Percentiles rank a stretch among this genome's conserved stretches.
Evolutionary conservation across 2,113 vertebrate species (phyloP).

Genomic region (Pandion haliaetus): DNA sequence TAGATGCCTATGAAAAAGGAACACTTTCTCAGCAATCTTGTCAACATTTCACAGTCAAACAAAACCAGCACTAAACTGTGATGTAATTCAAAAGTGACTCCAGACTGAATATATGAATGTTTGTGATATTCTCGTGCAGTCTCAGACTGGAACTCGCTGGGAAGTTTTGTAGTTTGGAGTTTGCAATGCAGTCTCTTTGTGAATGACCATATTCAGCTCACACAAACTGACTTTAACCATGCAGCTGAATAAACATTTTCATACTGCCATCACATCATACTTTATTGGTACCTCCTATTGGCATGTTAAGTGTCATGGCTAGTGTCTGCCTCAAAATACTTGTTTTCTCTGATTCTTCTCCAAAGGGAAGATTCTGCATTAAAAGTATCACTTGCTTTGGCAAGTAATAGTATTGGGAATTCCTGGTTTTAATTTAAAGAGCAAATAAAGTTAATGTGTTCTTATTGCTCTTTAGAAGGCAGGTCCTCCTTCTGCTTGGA

Average conservation of each 20-base stretch:
- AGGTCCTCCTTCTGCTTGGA: neutral
- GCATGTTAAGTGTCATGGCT: neutral
- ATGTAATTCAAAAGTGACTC: neutral
- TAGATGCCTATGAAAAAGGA: neutral
- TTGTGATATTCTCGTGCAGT: neutral
- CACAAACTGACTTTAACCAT: neutral
- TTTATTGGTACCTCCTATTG: neutral
- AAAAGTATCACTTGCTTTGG: neutral
- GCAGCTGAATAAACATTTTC: neutral
- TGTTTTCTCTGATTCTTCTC: neutral
- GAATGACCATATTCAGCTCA: neutral
- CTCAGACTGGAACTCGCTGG: neutral
- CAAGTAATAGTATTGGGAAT: neutral
- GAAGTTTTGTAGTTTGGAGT: neutral
- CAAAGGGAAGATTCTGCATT: neutral
- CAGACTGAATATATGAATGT: neutral
- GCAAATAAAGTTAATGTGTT: neutral
- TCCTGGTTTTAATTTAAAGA: neutral
- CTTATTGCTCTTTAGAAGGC: neutral
- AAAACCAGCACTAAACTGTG: neutral
- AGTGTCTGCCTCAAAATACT: neutral
- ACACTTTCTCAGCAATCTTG: neutral
- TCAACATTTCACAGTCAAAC: neutral
- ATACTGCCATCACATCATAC: neutral
- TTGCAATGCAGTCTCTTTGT: neutral